Percentiles rank a stretch among this genome's conserved stretches.
These are phyloP conservation scores for Cinara cedri DNA, from an alignment of 2,888 invertebrate species.

Conservation along the genomic window DNA sequence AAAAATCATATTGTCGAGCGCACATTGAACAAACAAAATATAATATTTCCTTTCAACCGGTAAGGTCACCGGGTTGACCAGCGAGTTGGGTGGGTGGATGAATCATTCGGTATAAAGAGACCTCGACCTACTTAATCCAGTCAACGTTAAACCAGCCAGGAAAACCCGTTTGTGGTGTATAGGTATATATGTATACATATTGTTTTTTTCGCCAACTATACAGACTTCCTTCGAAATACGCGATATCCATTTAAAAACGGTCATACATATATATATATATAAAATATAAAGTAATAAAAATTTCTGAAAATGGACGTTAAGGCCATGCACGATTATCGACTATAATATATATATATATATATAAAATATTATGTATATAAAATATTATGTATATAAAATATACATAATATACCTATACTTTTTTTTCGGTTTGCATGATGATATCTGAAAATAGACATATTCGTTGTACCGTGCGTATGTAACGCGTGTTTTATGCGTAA, in stretches of 20 bases:
- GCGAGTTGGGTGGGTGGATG: conserved; percentile 53
- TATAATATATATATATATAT: no score
- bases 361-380: no score
- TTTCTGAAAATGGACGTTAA: conserved; percentile 33
- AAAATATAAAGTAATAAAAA: conserved; percentile 18
- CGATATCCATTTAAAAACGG: conserved; percentile 40
- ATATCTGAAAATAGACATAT: neutral
- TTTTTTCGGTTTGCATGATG: conserved; percentile 8
- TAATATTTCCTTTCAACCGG: conserved; percentile 55
- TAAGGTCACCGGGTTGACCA: conserved; percentile 55
- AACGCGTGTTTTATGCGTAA: neutral
- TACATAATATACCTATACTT: no score
- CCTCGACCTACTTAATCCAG: conserved; percentile 56
- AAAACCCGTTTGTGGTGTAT: conserved; percentile 47
- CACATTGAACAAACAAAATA: conserved; percentile 47
- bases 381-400: no score
- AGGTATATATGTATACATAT: conserved; percentile 12
- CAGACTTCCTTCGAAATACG: conserved; percentile 54
- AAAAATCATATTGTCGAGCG: conserved; percentile 45
- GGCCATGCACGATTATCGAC: conserved; percentile 25
- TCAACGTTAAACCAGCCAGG: conserved; percentile 55
- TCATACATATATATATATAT: conserved; percentile 7
- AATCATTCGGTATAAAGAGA: conserved; percentile 43
- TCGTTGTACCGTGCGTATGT: neutral
- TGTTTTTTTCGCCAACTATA: conserved; percentile 47